Conservation (phyloP, 1,140 invertebrate genomes). For the Polypedilum vanderplanki region DNA sequence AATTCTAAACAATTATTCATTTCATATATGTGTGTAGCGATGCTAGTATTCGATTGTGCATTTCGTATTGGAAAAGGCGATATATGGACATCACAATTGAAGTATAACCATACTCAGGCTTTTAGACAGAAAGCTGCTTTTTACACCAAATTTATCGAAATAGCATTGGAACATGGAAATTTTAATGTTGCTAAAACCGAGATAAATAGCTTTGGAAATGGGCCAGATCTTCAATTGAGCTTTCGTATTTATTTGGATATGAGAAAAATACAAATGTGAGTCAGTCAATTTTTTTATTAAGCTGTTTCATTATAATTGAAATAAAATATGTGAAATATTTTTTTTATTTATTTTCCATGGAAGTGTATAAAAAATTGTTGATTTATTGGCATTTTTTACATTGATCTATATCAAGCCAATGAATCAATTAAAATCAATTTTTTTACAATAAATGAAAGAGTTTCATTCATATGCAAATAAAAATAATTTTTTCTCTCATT, state of each 20-base stretch:
- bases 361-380: background rate
- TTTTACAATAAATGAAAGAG: slow-evolving; percentile 21
- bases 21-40: slow-evolving; percentile 33
- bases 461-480: background rate
- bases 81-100: slow-evolving; percentile 41
- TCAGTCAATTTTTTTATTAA: background rate
- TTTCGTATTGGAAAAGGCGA: slow-evolving; percentile 43
- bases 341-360: background rate
- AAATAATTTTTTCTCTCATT: background rate
- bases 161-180: slow-evolving; percentile 39
- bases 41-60: slow-evolving; percentile 41
- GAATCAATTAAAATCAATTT: background rate
- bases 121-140: slow-evolving; percentile 43
- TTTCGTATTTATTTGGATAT: slow-evolving; percentile 42
- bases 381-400: background rate
- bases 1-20: too few species aligned
- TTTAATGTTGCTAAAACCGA: slow-evolving; percentile 39
- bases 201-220: slow-evolving; percentile 43
- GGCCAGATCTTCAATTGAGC: slow-evolving; percentile 40
- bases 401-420: background rate
- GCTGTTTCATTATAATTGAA: background rate
- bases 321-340: slow-evolving; percentile 3
- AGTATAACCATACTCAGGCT: slow-evolving; percentile 42
- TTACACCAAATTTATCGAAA: slow-evolving; percentile 41
- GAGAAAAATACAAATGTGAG: slow-evolving; percentile 42